phyloP scores from a whole-genome alignment of 2,797 vertebrate genomes.

The Pyrocephalus nanus region DNA sequence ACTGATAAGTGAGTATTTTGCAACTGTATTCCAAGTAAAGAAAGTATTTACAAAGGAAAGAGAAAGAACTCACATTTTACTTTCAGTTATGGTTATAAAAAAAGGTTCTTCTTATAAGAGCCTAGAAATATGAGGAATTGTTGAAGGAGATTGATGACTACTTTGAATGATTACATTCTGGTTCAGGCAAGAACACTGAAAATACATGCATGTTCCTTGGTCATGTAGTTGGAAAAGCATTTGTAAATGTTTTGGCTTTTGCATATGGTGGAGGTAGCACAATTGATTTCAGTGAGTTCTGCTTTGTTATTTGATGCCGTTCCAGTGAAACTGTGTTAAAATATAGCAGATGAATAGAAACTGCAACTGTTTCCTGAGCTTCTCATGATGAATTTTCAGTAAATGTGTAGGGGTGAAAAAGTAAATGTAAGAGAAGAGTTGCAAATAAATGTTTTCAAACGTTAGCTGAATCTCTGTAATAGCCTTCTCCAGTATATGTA shows the following conservation, averaged over 20 bases:
- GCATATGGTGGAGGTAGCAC: not conserved
- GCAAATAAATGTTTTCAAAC: not conserved
- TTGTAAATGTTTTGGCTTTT: not conserved
- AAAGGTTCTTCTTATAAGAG: not conserved
- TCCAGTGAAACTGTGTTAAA: not conserved
- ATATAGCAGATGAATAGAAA: not conserved
- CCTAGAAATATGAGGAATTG: not conserved
- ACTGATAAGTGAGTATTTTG: not conserved
- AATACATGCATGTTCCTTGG: fast-evolving
- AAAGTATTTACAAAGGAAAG: not conserved
- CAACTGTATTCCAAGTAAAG: not conserved
- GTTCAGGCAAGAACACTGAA: not conserved
- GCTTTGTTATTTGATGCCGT: not conserved
- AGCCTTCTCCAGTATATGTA: not conserved
- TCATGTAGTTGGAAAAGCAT: not conserved
- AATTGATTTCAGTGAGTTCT: not conserved
- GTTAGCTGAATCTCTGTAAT: not conserved
- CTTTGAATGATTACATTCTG: not conserved
- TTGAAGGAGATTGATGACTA: not conserved
- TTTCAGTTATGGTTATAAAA: not conserved
- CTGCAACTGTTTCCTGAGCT: not conserved
- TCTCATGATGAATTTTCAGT: not conserved
- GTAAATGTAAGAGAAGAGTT: not conserved
- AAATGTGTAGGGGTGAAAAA: not conserved
- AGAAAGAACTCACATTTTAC: not conserved